Percentiles rank a stretch among this genome's conserved stretches.
Evolutionary conservation across 2,113 vertebrate species (phyloP).

Genomic region (Ceyx margarethae): DNA sequence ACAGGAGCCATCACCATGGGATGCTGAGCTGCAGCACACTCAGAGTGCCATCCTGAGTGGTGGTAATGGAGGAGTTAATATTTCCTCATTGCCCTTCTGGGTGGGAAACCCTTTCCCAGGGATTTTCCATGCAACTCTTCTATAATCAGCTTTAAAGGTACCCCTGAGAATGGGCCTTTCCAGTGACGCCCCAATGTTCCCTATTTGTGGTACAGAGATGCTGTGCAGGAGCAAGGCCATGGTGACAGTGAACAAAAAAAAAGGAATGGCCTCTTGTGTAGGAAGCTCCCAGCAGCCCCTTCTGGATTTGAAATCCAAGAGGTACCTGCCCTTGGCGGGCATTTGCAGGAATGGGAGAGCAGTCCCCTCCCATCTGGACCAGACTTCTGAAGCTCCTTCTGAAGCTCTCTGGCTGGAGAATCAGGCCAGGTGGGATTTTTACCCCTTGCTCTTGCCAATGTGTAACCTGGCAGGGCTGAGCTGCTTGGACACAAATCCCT

Average conservation of each 20-base stretch:
- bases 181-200: neutral
- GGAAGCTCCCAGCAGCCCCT: neutral
- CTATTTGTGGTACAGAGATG: neutral
- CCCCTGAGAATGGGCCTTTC: neutral
- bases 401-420: too few species aligned
- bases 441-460: conserved; percentile 20
- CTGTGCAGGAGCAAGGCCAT: neutral
- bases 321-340: neutral
- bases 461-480: conserved; percentile 22
- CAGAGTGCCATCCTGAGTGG: neutral
- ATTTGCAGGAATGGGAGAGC: neutral
- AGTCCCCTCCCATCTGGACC: neutral
- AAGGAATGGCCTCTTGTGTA: neutral
- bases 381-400: conserved; percentile 4
- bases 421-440: neutral
- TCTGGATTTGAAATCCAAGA: conserved; percentile 1
- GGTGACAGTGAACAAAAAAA: neutral
- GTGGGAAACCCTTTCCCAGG: neutral
- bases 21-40: neutral
- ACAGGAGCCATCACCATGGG: neutral
- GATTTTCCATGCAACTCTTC: neutral
- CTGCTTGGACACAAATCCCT: neutral
- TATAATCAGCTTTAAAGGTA: neutral
- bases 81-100: neutral
- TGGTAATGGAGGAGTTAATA: neutral